Percentiles rank a stretch among this genome's conserved stretches.
Evolutionary conservation across 2,113 vertebrate genomes (phyloP).

Genomic region (Eulacestoma nigropectus): DNA sequence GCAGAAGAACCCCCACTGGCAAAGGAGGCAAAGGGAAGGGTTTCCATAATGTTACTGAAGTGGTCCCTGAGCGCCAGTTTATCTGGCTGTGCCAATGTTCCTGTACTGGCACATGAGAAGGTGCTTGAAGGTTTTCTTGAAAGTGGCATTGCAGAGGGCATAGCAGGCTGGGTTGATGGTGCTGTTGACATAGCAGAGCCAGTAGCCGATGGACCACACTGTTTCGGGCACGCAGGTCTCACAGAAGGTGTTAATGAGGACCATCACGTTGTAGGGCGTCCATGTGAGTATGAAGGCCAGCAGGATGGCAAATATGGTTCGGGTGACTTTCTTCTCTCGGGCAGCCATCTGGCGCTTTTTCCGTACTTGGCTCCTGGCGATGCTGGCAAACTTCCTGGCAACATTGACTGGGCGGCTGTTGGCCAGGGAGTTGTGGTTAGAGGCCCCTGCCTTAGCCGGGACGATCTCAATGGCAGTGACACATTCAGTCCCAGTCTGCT

Average conservation of each 20-base stretch:
- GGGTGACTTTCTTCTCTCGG: conserved; percentile 95
- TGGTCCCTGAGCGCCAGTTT: conserved; percentile 62
- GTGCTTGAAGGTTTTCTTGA: conserved; percentile 99
- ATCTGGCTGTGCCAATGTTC: conserved; percentile 92
- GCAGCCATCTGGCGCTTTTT: conserved; percentile 98
- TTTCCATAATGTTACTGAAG: not conserved
- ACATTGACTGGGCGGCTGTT: conserved; percentile 84
- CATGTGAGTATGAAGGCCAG: conserved; percentile 97
- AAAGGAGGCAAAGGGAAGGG: conserved; percentile 18
- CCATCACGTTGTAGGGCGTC: conserved; percentile 99
- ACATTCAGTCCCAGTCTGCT: conserved; percentile 89
- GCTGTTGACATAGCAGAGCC: conserved; percentile 98
- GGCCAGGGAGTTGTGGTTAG: conserved; percentile 78
- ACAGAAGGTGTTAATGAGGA: conserved; percentile 96
- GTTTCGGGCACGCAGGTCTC: conserved; percentile 91
- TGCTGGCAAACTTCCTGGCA: conserved; percentile 96
- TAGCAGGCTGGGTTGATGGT: conserved; percentile 99
- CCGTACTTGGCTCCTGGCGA: conserved; percentile 93
- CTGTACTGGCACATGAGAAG: conserved; percentile 96
- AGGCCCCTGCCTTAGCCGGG: conserved; percentile 78
- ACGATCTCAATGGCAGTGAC: conserved; percentile 95
- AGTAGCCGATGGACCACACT: conserved; percentile 95
- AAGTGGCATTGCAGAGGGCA: conserved; percentile 96
- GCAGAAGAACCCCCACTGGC: not conserved
- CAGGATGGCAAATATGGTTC: conserved; percentile 97